phyloP scores from a whole-genome alignment of 2,888 invertebrate genomes.

The Apodemia mormo region DNA sequence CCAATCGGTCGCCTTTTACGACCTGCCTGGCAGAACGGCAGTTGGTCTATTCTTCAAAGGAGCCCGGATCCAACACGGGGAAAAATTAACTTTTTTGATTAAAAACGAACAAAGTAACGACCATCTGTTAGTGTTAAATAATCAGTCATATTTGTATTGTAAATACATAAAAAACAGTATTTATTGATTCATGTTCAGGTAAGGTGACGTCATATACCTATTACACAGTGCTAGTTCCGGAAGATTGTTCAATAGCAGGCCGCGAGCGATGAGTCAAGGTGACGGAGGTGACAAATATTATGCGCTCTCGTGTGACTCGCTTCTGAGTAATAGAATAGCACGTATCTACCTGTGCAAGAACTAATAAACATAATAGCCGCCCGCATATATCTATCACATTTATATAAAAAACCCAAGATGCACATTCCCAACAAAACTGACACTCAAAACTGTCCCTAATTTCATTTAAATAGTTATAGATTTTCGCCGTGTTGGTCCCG shows the following conservation, averaged over 20 bases:
- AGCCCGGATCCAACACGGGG: too few species aligned
- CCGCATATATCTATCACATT: neutral
- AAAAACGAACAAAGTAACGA: too few species aligned
- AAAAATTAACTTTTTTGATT: too few species aligned
- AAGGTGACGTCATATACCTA: conserved; percentile 7
- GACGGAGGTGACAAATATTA: conserved; percentile 6
- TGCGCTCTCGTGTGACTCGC: conserved; percentile 1
- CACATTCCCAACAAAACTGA: too few species aligned
- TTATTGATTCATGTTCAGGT: conserved; percentile 1
- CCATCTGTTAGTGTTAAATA: too few species aligned
- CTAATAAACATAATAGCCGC: neutral
- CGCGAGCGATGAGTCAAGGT: conserved; percentile 7
- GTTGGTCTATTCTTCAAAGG: too few species aligned
- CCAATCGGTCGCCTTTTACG: too few species aligned
- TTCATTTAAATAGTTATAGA: too few species aligned
- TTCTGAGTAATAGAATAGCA: conserved; percentile 4
- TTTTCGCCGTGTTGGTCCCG: too few species aligned
- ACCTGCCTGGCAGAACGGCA: too few species aligned
- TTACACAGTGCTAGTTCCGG: conserved; percentile 12
- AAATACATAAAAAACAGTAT: neutral
- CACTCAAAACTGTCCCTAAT: too few species aligned
- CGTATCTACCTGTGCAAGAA: neutral
- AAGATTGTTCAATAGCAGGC: conserved; percentile 2
- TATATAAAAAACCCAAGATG: too few species aligned
- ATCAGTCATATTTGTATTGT: neutral